Conservation (phyloP, 2,797 vertebrate genomes). For the Nothura maculosa region DNA sequence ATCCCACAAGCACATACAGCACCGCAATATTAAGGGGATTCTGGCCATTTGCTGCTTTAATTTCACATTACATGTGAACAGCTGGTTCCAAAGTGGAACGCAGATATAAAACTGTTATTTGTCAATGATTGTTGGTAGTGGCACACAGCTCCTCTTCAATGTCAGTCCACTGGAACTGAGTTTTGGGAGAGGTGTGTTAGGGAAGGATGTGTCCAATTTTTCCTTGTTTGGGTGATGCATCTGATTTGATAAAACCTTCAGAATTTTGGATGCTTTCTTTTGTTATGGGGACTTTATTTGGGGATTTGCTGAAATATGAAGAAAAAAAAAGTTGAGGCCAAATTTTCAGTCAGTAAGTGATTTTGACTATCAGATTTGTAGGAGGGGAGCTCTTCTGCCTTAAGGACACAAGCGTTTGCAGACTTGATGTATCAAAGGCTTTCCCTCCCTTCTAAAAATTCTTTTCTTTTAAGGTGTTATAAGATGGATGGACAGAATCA, state of each 20-base stretch:
- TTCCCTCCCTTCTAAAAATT: neutral
- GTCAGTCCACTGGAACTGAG: neutral
- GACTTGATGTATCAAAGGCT: neutral
- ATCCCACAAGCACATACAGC: conserved; percentile 16
- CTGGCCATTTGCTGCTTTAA: neutral
- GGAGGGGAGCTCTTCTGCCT: neutral
- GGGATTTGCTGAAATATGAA: neutral
- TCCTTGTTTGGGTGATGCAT: conserved; percentile 12
- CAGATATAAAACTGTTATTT: neutral
- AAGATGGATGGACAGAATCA: neutral
- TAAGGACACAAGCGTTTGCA: neutral
- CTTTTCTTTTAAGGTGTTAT: neutral
- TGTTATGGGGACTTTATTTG: neutral
- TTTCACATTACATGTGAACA: neutral
- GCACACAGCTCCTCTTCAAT: neutral
- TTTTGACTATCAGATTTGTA: neutral
- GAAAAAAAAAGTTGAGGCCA: neutral
- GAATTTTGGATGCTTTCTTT: neutral
- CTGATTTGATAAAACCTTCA: neutral
- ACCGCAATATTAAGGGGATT: neutral
- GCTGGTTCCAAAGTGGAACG: conserved; percentile 17
- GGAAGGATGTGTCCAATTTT: neutral
- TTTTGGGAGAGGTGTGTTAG: neutral
- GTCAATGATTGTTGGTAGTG: neutral
- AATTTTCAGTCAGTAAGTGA: neutral